phyloP scores from a whole-genome alignment of 2,888 invertebrate species.

The Lordiphosa andalusiaca region DNA sequence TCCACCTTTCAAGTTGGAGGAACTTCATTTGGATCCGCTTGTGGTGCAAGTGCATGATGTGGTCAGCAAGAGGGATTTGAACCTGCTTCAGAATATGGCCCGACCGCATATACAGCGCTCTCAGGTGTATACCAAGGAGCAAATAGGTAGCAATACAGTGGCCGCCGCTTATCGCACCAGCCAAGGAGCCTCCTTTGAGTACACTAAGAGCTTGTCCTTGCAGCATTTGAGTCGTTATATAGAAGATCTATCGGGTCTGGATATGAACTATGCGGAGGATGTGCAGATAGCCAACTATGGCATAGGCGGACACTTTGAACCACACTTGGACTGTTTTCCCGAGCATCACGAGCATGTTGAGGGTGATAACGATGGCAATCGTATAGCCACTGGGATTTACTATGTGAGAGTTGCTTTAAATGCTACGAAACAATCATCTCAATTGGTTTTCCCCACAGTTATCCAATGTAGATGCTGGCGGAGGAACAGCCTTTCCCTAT shows the following conservation, averaged over 20 bases:
- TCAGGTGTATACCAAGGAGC: conserved; percentile 88
- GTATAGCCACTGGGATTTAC: conserved; percentile 97
- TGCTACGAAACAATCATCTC: too few relatives aligned
- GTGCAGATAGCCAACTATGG: conserved; percentile 86
- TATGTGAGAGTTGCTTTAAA: conserved; percentile 82
- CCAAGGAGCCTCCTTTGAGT: conserved; percentile 82
- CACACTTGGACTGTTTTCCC: conserved; percentile 82
- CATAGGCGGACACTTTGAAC: conserved; percentile 86
- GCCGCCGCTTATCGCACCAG: conserved; percentile 86
- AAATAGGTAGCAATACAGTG: conserved; percentile 87
- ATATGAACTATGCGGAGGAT: conserved; percentile 83
- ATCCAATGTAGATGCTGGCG: conserved; percentile 97
- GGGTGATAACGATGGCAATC: conserved; percentile 86
- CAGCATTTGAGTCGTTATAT: conserved; percentile 84
- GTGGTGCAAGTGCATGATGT: conserved; percentile 83
- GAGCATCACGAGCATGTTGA: conserved; percentile 38
- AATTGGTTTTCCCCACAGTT: conserved; percentile 83
- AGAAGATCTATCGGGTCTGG: conserved; percentile 82
- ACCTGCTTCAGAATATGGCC: conserved; percentile 82
- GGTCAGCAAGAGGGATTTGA: conserved; percentile 82
- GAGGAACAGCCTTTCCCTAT: conserved; percentile 97
- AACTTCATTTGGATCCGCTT: conserved; percentile 81
- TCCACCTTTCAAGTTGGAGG: conserved; percentile 81
- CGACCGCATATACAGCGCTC: conserved; percentile 81
- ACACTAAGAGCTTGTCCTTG: conserved; percentile 42